Evolutionary conservation across 2,888 invertebrate genomes (phyloP).

Genomic region (Terebella lapidaria): DNA sequence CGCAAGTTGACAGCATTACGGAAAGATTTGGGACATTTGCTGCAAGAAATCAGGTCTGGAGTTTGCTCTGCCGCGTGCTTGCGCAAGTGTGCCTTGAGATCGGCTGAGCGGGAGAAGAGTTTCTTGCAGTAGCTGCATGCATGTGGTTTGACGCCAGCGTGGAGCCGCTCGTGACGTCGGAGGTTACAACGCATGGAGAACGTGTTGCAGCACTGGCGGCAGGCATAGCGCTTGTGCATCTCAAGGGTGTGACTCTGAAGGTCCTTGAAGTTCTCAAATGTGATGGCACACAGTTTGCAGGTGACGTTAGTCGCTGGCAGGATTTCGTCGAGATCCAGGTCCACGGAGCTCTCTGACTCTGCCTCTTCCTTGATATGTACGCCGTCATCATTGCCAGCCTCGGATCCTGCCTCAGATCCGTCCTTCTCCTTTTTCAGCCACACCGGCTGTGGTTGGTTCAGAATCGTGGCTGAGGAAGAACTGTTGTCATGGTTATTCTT

Average conservation of each 20-base stretch:
- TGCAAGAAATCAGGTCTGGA: neutral
- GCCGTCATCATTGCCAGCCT: neutral
- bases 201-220: slow-evolving; percentile 19
- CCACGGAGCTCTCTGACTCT: neutral
- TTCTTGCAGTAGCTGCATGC: slow-evolving; percentile 16
- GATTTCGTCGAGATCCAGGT: neutral
- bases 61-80: slow-evolving; percentile 9
- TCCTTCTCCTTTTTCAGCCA: neutral
- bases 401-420: neutral
- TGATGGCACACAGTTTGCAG: slow-evolving; percentile 15
- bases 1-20: neutral
- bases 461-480: neutral
- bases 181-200: slow-evolving; percentile 24
- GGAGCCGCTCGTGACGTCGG: slow-evolving; percentile 24
- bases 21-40: slow-evolving; percentile 3
- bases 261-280: slow-evolving; percentile 3
- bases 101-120: slow-evolving; percentile 20
- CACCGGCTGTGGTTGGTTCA: neutral
- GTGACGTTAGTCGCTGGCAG: neutral
- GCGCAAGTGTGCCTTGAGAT: slow-evolving; percentile 19
- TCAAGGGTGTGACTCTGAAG: slow-evolving; percentile 15
- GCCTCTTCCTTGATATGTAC: neutral
- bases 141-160: slow-evolving; percentile 21
- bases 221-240: slow-evolving; percentile 18
- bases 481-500: neutral